Percentiles rank a stretch among this genome's conserved stretches.
Evolutionary conservation across 2,113 vertebrate genomes (phyloP).

Genomic region (mouse (Mus musculus)): DNA sequence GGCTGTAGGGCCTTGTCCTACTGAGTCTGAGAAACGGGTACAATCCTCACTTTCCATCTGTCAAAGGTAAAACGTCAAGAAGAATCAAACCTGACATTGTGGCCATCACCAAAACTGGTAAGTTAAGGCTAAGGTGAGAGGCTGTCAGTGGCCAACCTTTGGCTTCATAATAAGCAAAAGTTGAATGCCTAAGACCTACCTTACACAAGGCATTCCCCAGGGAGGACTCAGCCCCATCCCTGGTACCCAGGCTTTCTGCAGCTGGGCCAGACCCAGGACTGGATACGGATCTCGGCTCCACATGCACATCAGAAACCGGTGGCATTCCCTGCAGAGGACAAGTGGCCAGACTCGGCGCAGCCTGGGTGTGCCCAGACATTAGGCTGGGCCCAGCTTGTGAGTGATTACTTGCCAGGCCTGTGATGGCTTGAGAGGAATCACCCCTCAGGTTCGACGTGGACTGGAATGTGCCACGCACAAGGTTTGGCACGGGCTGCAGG

Average conservation of each 20-base stretch:
- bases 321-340: constrained; percentile 68
- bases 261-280: constrained; percentile 72
- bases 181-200: constrained; percentile 81
- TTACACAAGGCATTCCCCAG: constrained; percentile 86
- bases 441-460: constrained; percentile 43
- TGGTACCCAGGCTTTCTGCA: constrained; percentile 79
- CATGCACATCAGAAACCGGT: constrained; percentile 81
- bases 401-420: constrained; percentile 56
- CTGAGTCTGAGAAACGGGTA: constrained; percentile 67
- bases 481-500: constrained; percentile 67
- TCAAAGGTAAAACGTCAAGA: background rate
- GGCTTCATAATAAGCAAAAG: background rate
- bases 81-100: constrained; percentile 36
- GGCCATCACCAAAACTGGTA: constrained; percentile 4
- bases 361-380: constrained; percentile 55
- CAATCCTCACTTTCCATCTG: constrained; percentile 87
- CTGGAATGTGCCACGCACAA: constrained; percentile 55
- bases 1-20: constrained; percentile 73
- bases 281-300: constrained; percentile 83
- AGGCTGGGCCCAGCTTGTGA: constrained; percentile 36
- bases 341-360: constrained; percentile 40
- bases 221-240: constrained; percentile 77
- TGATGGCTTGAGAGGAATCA: constrained; percentile 46
- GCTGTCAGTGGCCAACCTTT: background rate
- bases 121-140: background rate